Evolutionary conservation across 2,113 vertebrate species (phyloP).

Genomic region (Pseudorasbora parva): DNA sequence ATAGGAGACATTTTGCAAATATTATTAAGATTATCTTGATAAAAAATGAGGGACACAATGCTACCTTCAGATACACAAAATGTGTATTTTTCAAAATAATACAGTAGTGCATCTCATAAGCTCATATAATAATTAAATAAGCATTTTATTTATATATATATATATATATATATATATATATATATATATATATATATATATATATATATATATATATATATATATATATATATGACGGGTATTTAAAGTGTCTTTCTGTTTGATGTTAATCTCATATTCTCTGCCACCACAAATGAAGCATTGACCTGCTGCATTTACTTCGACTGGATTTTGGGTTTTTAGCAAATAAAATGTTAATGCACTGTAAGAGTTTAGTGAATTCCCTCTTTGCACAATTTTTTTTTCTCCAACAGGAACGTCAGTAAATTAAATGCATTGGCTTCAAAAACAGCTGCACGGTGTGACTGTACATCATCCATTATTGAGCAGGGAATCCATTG

Average conservation of each 20-base stretch:
- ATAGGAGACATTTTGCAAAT: too few species aligned
- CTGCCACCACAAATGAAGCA: background rate
- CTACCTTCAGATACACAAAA: too few species aligned
- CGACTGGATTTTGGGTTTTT: background rate
- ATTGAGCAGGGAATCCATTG: conserved; percentile 23
- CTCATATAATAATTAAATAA: too few species aligned
- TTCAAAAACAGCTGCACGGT: conserved; percentile 27
- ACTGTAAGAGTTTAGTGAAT: background rate
- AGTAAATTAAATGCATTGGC: background rate
- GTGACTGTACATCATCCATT: conserved; percentile 41
- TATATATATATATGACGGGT: too few species aligned
- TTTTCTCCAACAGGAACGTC: background rate
- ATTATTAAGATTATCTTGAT: too few species aligned
- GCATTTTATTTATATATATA: too few species aligned
- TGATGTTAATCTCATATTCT: too few species aligned
- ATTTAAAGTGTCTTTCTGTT: too few species aligned
- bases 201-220: too few species aligned
- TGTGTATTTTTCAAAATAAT: background rate
- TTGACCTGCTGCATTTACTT: background rate
- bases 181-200: too few species aligned
- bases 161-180: too few species aligned
- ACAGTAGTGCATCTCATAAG: background rate
- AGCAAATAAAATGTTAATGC: background rate
- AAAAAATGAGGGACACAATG: background rate
- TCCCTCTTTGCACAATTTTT: background rate